Evolutionary conservation across 2,797 vertebrate species (phyloP).

Genomic region (Macropodus opercularis): DNA sequence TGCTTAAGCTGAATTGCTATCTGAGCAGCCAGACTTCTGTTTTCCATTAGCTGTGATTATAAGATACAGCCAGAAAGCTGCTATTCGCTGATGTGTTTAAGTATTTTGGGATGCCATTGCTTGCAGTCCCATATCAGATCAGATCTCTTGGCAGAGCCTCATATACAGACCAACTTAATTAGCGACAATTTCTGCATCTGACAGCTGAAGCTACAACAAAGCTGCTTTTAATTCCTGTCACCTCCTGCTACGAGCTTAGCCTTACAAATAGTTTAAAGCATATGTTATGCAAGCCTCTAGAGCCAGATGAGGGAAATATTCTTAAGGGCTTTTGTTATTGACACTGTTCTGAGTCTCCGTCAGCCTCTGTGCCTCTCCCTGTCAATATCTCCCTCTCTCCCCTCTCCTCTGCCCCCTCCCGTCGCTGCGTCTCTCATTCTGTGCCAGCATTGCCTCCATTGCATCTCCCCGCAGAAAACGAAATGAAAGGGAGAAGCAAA

Average conservation of each 20-base stretch:
- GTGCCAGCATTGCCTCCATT: constrained; percentile 53
- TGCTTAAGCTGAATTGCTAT: background rate
- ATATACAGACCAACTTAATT: constrained; percentile 32
- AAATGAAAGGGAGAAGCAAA: constrained; percentile 67
- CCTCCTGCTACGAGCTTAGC: constrained; percentile 18
- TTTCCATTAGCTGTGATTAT: constrained; percentile 23
- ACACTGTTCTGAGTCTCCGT: constrained; percentile 37
- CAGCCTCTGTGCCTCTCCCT: constrained; percentile 27
- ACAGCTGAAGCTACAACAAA: constrained; percentile 20
- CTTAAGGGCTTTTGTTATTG: constrained; percentile 38
- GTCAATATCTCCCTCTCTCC: constrained; percentile 20
- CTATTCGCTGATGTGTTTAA: constrained; percentile 23
- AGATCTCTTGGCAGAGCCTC: constrained; percentile 35
- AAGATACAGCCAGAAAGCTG: constrained; percentile 7
- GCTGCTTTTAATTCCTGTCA: constrained; percentile 34
- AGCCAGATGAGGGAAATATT: constrained; percentile 44
- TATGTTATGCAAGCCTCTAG: constrained; percentile 14
- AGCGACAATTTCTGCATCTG: constrained; percentile 34
- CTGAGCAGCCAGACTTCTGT: constrained; percentile 2
- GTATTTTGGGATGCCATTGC: constrained; percentile 20
- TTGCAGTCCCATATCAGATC: constrained; percentile 17
- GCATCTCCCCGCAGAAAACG: constrained; percentile 52
- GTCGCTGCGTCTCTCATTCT: constrained; percentile 42
- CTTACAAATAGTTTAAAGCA: constrained; percentile 26
- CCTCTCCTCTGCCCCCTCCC: constrained; percentile 7